Evolutionary conservation across 2,888 invertebrate species (phyloP).

Genomic region (Scrobipalpa costella): DNA sequence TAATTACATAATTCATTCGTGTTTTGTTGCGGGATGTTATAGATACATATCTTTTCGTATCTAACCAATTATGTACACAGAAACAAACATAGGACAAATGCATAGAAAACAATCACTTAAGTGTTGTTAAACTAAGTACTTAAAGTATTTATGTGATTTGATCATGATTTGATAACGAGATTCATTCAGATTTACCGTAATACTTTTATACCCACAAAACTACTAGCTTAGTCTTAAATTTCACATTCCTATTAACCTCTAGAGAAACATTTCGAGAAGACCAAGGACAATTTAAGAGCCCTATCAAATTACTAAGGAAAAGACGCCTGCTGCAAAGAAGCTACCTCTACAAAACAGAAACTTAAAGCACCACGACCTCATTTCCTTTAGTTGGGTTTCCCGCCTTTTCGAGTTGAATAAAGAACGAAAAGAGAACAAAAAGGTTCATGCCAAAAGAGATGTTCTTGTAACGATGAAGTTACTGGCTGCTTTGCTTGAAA

Average conservation of each 20-base stretch:
- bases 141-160: no score
- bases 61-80: no score
- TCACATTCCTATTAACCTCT: conserved; percentile 1
- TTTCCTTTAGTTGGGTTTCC: conserved; percentile 11
- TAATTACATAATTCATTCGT: no score
- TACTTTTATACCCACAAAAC: no score
- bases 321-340: not conserved
- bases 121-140: no score
- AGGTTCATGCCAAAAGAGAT: not conserved
- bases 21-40: no score
- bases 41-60: no score
- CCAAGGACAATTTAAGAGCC: not conserved
- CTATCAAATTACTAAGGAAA: conserved; percentile 4
- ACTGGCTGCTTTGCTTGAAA: not conserved
- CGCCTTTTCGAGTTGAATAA: conserved; percentile 16
- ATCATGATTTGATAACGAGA: no score
- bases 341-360: not conserved
- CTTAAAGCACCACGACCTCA: conserved; percentile 7
- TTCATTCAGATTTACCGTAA: no score
- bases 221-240: no score
- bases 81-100: no score
- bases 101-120: no score
- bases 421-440: not conserved
- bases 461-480: not conserved
- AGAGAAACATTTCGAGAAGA: not conserved